Evolutionary conservation across 2,797 vertebrate genomes (phyloP).

Genomic region (Pampus argenteus): DNA sequence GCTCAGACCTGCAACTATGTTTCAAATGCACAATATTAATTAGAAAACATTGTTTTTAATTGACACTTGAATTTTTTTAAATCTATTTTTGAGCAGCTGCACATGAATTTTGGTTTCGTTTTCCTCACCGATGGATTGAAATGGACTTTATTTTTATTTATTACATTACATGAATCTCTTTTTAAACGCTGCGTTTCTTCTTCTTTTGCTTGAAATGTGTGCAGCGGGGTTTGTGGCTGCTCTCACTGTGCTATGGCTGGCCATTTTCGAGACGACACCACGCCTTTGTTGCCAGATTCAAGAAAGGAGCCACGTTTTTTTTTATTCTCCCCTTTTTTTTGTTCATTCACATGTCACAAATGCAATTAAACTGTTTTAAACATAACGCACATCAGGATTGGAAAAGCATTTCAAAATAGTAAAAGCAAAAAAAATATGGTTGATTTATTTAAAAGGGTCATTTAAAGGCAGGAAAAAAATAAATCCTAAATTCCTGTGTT

Average conservation of each 20-base stretch:
- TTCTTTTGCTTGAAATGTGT: slow-evolving; percentile 38
- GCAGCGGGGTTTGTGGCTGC: slow-evolving; percentile 50
- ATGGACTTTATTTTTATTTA: not conserved
- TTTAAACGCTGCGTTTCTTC: not conserved
- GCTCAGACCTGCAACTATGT: too few relatives aligned
- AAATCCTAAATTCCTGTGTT: slow-evolving; percentile 58
- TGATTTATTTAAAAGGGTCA: not conserved
- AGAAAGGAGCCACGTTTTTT: slow-evolving; percentile 62
- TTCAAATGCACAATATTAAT: not conserved
- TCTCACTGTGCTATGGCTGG: slow-evolving; percentile 78
- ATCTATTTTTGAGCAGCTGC: not conserved
- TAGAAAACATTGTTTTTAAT: not conserved
- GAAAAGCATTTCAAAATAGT: rapidly evolving
- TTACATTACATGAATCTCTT: not conserved
- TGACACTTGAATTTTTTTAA: not conserved
- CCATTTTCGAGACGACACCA: slow-evolving; percentile 84
- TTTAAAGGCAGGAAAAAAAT: slow-evolving; percentile 10
- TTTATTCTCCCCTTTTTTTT: too few relatives aligned
- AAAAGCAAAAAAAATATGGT: not conserved
- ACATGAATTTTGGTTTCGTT: not conserved
- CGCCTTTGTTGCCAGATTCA: slow-evolving; percentile 85
- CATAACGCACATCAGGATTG: rapidly evolving
- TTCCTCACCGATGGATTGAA: not conserved
- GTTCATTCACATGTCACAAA: not conserved
- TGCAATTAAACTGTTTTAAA: not conserved